Base-by-base conservation (phyloP, 2,797 vertebrate species). In the Anas flavirostris region DNA sequence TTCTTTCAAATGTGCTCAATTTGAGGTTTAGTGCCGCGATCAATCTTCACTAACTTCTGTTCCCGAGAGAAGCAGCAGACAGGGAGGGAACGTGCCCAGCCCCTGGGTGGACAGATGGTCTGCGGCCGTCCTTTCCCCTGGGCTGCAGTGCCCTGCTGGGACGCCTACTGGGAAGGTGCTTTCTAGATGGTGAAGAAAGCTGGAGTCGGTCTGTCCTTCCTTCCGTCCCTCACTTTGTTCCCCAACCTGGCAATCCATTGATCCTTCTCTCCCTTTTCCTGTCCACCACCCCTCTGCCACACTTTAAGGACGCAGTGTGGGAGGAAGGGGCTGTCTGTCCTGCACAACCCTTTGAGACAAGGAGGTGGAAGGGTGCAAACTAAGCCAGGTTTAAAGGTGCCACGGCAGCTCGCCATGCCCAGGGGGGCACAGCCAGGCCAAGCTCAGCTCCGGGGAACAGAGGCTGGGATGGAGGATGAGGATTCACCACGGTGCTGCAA, bases 1-100 rank as follows among this genome's bases (percentile, higher is more conserved):
- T 91, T 85, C 79, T 94, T 96, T 96, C 79, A 88, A 90, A 96
- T 90, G 82, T 96, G 89, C 66, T 93, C 89, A 86, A 62, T 95
- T 80, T 74, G 87, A 92, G 81, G 60, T 96, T 96, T 96, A 96
- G 64, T 93, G 58, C 89, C n/a, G 44, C 72, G 91, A 93, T 96
- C 95, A 96, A 96, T 96, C 90, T 88, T 93, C 64, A 50, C 92
- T 91, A 85, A 83, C 76, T 93, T 92, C 91, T 93, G 68, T 55
- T 93, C 62, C 66, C 64, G 87, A 78, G 76, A 80, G 87, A 58
- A 88, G 62, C 79, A 78, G 84, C 68, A 86, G 85, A 62, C 58
- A 90, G 66, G 79, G 79, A 89, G 31, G 53, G 73, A 82, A 62
- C 1, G 16, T 72, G 85, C 68, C 83, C 90, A 62, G 83, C 41